A percentile compares a stretch with the other conserved stretches of the same genome.
Evolutionary conservation across 2,797 vertebrate species (phyloP).

Genomic region (Myotis daubentonii): DNA sequence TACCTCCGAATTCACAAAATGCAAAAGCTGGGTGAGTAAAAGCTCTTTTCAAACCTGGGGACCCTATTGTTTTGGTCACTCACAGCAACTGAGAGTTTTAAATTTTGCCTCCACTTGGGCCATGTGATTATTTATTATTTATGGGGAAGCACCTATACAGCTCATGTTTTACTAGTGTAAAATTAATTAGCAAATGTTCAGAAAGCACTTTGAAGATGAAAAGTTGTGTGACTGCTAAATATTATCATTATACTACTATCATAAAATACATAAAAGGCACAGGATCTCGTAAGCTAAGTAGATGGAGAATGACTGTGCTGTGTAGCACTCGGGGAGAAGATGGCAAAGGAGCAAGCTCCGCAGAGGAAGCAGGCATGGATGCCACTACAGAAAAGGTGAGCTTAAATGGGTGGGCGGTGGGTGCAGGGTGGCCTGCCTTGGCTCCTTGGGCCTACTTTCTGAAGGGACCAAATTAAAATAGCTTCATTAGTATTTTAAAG

Average conservation of each 20-base stretch:
- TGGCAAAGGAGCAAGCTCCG: constrained; percentile 28
- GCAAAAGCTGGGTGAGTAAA: not conserved
- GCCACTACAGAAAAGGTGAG: constrained; percentile 41
- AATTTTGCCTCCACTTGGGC: not conserved
- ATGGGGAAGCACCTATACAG: constrained; percentile 39
- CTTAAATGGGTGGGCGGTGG: not conserved
- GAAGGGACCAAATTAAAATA: not conserved
- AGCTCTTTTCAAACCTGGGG: not conserved
- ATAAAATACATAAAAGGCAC: constrained; percentile 68
- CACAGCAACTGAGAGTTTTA: not conserved
- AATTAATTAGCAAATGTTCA: constrained; percentile 70
- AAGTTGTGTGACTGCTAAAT: constrained; percentile 64
- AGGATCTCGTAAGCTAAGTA: constrained; percentile 65
- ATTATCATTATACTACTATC: constrained; percentile 68
- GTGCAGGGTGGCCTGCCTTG: not conserved
- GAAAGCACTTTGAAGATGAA: constrained; percentile 75
- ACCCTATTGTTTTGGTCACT: not conserved
- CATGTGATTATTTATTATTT: constrained; percentile 54
- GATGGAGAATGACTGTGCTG: constrained; percentile 44
- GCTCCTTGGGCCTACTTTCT: not conserved
- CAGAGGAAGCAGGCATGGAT: not conserved
- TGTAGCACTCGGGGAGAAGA: constrained; percentile 11
- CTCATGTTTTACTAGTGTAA: constrained; percentile 60
- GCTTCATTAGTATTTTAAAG: not conserved
- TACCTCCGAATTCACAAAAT: not conserved